These are phyloP conservation scores for Chrysaora quinquecirrha DNA, from an alignment of 30 jellyfish, hydroid and myxozoan species.

Conservation along the genomic window DNA sequence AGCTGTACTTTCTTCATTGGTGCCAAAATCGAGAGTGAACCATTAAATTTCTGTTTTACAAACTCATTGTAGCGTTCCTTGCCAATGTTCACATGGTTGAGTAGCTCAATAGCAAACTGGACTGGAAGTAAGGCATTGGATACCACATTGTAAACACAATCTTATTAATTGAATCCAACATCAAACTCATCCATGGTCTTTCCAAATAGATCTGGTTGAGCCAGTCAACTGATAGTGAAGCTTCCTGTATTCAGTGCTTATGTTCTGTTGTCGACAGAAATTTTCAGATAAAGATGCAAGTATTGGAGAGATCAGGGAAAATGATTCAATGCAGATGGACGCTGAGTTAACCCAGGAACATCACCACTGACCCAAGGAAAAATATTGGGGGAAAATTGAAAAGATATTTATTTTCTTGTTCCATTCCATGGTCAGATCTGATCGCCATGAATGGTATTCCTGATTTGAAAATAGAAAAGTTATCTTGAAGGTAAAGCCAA, in stretches of 20 bases:
- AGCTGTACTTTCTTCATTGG: neutral
- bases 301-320: conserved; percentile 32
- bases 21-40: neutral
- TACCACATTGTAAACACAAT: conserved; percentile 5
- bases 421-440: conserved; percentile 30
- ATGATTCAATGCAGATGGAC: conserved; percentile 37
- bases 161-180: neutral
- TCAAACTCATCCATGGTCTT: conserved; percentile 6
- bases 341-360: too few species aligned
- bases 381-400: too few species aligned
- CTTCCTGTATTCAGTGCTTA: neutral
- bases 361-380: too few species aligned
- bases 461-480: conserved; percentile 5
- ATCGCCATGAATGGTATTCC: conserved; percentile 15
- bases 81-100: conserved; percentile 9
- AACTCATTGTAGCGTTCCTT: conserved; percentile 1
- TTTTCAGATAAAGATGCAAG: conserved; percentile 18
- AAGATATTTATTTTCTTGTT: conserved; percentile 54
- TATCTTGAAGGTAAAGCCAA: conserved; percentile 12
- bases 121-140: neutral
- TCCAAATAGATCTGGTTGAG: conserved; percentile 5
- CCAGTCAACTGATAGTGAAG: conserved; percentile 2
- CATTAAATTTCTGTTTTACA: neutral
- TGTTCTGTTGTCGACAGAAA: neutral
- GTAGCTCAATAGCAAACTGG: neutral